Conservation (phyloP, 2,797 vertebrate genomes). For the Sparus aurata region DNA sequence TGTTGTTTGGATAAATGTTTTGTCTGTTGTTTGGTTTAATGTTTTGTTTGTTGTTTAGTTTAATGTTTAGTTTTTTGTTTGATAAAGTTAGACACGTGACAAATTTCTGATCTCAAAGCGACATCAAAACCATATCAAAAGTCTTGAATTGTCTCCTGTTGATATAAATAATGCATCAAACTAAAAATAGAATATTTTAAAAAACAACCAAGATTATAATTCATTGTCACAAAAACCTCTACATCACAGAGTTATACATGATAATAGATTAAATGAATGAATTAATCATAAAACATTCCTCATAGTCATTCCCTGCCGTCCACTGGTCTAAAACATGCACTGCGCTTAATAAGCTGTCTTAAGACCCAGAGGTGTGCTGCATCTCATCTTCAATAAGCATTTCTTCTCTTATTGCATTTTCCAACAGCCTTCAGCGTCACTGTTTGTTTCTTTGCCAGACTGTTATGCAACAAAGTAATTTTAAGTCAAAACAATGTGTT, state of each 20-base stretch:
- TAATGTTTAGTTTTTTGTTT: too few relatives aligned
- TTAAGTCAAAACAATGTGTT: conserved; percentile 14
- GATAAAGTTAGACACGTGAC: too few relatives aligned
- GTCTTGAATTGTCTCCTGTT: not conserved
- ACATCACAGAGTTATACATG: not conserved
- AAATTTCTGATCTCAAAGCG: too few relatives aligned
- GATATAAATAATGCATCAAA: not conserved
- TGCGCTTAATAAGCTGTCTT: not conserved
- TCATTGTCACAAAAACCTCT: not conserved
- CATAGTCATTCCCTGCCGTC: not conserved
- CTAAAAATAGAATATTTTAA: not conserved
- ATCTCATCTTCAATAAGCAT: not conserved
- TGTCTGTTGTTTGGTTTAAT: too few relatives aligned
- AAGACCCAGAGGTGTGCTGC: not conserved
- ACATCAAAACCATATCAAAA: not conserved
- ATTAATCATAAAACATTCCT: not conserved
- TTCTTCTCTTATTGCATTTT: conserved; percentile 1
- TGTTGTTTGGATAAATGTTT: too few relatives aligned
- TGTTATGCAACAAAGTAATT: not conserved
- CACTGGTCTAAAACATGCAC: not conserved
- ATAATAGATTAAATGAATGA: not conserved
- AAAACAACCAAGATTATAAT: not conserved
- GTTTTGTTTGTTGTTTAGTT: too few relatives aligned
- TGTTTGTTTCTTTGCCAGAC: conserved; percentile 10
- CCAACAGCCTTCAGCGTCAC: not conserved